Evolutionary conservation across 2,113 vertebrate species (phyloP), one percentile per base, ranked within the genome.

Genomic region (Periophthalmodon schlosseri): DNA sequence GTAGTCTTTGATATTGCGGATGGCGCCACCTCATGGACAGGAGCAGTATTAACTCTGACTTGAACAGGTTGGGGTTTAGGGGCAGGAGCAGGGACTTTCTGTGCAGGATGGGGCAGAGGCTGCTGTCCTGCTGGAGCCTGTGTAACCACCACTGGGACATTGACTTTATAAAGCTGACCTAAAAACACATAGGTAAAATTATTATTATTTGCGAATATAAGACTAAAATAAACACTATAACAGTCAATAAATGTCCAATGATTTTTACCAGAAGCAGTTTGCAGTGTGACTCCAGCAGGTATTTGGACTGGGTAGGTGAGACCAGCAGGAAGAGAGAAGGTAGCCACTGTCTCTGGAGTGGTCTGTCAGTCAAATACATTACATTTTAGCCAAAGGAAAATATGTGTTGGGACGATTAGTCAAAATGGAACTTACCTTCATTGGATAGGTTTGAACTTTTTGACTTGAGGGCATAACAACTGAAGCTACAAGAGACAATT

Each of bases 141-240:
- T 1, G 96, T 94, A n/a, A 99, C 96, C 93, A 97, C 90, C 20
- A 98, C 91, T 18, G 98, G 98, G 74, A 98, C 89, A 18, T 95
- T 97, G 36, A 99, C 95, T 81, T 98, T 98, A 84, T 96, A 99
- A 68, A 99, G 90, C 0, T 97, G 96, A 60, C 96, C 98, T 99
- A 16, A 12, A 46, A 3, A 68, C 10, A 10, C 39, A 44, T 11
- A 39, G 9, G 28, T 2, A 28, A 28, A 28, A 28, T 28, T 28
- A 28, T 28, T 28, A 2, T 28, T 28, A 28, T 28, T 28, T 39
- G 9, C 9, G 4, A 7, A 39, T 39, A 39, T 39, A 61, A 33
- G 58, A 58, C n/a, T 21, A 1, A 10, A 28, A 4, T 15, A 39
- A 7, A 39, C 36, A 39, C 9, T 5, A 9, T 39, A 9, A 28